Percentiles rank a stretch among this genome's conserved stretches.
These are phyloP conservation scores for Orthonyx spaldingii DNA, from an alignment of 2,113 vertebrate species.

Conservation along the genomic window DNA sequence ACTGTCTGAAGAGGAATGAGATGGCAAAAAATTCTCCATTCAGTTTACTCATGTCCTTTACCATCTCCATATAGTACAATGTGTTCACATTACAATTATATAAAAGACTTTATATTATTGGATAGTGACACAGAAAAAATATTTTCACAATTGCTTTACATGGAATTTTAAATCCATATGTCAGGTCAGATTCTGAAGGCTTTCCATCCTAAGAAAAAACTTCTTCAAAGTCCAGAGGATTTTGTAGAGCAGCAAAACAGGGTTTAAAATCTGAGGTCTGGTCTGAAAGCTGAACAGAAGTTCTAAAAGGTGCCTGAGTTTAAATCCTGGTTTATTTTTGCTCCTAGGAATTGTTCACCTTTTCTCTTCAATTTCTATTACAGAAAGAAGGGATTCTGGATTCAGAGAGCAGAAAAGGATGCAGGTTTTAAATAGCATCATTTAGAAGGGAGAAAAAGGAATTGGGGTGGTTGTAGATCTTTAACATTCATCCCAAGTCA, in stretches of 20 bases:
- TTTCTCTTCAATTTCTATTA: not conserved
- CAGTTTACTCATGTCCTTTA: not conserved
- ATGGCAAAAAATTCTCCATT: not conserved
- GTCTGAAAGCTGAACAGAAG: not conserved
- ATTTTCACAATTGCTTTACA: not conserved
- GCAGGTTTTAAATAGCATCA: fast-evolving
- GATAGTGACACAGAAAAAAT: not conserved
- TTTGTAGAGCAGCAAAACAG: not conserved
- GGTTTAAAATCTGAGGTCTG: not conserved
- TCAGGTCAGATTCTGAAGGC: not conserved
- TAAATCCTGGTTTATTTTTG: not conserved
- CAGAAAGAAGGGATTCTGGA: fast-evolving
- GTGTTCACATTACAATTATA: not conserved
- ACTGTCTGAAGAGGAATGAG: not conserved
- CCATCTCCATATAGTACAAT: not conserved
- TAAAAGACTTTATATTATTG: not conserved
- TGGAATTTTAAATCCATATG: not conserved
- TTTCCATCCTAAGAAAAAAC: not conserved
- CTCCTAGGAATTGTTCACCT: not conserved
- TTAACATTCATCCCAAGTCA: not conserved
- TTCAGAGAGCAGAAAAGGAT: not conserved
- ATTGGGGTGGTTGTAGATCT: not conserved
- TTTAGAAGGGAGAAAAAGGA: not conserved
- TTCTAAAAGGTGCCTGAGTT: not conserved
- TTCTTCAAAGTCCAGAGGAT: not conserved